A percentile compares a stretch with the other conserved stretches of the same genome.
Conservation (phyloP, 2,888 invertebrate species). For the Lampropteryx suffumata region DNA sequence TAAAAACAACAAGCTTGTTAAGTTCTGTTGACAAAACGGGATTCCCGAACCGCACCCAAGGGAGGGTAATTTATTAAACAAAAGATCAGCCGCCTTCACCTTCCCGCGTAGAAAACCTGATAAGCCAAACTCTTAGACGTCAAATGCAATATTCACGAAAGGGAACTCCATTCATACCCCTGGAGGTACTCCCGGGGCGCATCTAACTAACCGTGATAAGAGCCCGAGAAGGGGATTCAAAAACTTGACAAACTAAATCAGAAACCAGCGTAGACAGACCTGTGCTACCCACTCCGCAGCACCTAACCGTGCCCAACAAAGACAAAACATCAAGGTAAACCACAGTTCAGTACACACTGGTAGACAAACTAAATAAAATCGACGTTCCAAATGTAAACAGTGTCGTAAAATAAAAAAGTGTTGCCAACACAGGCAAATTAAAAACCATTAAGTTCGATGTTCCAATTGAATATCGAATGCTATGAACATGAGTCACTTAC, state of each 20-base stretch:
- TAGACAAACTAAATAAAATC: slow-evolving; percentile 33
- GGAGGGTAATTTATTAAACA: slow-evolving; percentile 48
- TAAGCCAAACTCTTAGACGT: slow-evolving; percentile 61
- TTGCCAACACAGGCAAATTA: slow-evolving; percentile 42
- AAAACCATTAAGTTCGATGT: slow-evolving; percentile 46
- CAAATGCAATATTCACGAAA: slow-evolving; percentile 70
- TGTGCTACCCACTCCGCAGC: slow-evolving; percentile 24
- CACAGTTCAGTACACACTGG: slow-evolving; percentile 33
- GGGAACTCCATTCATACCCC: slow-evolving; percentile 60
- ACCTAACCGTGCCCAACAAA: slow-evolving; percentile 3
- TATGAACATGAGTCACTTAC: slow-evolving; percentile 46
- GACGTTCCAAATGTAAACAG: slow-evolving; percentile 31
- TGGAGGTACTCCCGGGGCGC: slow-evolving; percentile 54
- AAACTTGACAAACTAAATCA: slow-evolving; percentile 63
- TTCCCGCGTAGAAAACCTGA: slow-evolving; percentile 42
- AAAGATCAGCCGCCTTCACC: slow-evolving; percentile 40
- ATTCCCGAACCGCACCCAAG: slow-evolving; percentile 18
- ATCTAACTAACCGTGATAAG: slow-evolving; percentile 75
- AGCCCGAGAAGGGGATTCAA: slow-evolving; percentile 60
- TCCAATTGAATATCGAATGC: slow-evolving; percentile 49
- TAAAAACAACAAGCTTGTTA: slow-evolving; percentile 19
- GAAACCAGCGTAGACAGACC: slow-evolving; percentile 51
- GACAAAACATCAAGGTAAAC: slow-evolving; percentile 32
- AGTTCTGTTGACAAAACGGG: slow-evolving; percentile 13
- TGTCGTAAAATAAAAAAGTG: slow-evolving; percentile 30